These are phyloP conservation scores for Diorhabda sublineata DNA, from an alignment of 1,140 invertebrate species.

Conservation along the genomic window DNA sequence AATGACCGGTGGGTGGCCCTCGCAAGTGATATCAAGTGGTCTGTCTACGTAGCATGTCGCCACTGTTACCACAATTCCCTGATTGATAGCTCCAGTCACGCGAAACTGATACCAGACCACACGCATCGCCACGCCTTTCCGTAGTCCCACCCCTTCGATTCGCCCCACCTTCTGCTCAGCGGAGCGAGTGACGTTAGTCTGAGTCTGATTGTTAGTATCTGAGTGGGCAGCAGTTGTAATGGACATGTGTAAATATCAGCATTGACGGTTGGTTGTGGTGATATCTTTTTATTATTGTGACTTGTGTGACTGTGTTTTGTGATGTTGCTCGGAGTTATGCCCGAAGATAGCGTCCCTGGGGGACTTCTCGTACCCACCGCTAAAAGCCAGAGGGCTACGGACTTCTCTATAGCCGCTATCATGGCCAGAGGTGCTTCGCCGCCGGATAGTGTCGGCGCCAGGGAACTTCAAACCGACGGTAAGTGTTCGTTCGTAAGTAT, in stretches of 20 bases:
- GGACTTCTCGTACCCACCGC: constrained; percentile 41
- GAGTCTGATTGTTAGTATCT: constrained; percentile 30
- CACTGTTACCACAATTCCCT: constrained; percentile 45
- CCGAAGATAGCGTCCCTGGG: constrained; percentile 40
- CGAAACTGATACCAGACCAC: constrained; percentile 45
- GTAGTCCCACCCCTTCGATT: constrained; percentile 13
- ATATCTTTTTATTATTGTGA: constrained; percentile 18
- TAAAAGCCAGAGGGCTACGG: constrained; percentile 63
- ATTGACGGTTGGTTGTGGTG: constrained; percentile 19
- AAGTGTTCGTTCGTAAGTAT: constrained; percentile 9
- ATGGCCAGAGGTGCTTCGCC: constrained; percentile 67
- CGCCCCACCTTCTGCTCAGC: constrained; percentile 7
- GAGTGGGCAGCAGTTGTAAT: constrained; percentile 31
- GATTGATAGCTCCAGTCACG: constrained; percentile 46
- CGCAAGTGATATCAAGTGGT: constrained; percentile 44
- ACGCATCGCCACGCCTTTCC: constrained; percentile 29
- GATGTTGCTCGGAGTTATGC: constrained; percentile 46
- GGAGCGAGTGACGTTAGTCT: constrained; percentile 7
- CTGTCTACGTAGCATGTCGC: constrained; percentile 48
- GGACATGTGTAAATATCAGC: constrained; percentile 25
- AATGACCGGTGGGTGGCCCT: constrained; percentile 41
- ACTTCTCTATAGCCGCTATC: constrained; percentile 91
- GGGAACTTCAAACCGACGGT: constrained; percentile 31
- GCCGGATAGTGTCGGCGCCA: constrained; percentile 22
- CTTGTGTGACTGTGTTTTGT: constrained; percentile 27